A percentile compares a stretch with the other conserved stretches of the same genome.
phyloP scores from a whole-genome alignment of 2,797 vertebrate species.

The Pseudotriccus pelzelni region DNA sequence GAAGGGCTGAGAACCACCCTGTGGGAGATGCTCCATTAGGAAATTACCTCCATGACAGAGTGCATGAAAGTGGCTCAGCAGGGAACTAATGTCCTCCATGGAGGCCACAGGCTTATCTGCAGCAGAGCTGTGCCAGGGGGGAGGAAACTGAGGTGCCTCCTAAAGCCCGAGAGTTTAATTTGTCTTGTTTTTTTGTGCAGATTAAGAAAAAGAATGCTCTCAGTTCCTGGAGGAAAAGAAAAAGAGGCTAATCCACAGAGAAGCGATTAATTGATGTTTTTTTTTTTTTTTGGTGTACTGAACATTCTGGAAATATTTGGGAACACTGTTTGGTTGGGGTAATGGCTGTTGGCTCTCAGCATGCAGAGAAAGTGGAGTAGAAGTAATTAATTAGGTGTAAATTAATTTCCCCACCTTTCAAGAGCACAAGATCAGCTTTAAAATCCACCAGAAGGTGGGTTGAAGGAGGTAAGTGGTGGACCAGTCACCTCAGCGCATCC shows the following conservation, averaged over 20 bases:
- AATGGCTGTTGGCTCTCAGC: background rate
- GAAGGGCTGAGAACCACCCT: background rate
- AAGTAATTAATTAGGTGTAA: slow-evolving; percentile 1
- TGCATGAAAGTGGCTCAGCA: background rate
- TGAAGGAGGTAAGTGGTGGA: background rate
- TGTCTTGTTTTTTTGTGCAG: background rate
- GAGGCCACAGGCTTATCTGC: background rate
- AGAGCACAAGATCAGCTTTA: background rate
- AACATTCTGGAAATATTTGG: slow-evolving; percentile 42
- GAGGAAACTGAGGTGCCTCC: background rate
- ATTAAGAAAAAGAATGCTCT: background rate
- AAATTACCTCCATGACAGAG: background rate
- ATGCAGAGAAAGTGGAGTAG: background rate
- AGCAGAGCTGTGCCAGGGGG: background rate
- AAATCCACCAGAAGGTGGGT: background rate
- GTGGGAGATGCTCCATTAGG: slow-evolving; percentile 41
- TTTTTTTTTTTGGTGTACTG: slow-evolving; percentile 28
- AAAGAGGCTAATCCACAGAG: background rate
- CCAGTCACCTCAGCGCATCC: background rate
- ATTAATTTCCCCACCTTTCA: background rate
- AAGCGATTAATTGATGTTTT: slow-evolving; percentile 43
- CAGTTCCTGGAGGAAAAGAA: background rate
- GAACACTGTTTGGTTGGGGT: background rate
- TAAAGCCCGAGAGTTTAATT: background rate
- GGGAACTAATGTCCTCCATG: background rate